Evolutionary conservation across 2,797 vertebrate species (phyloP).

Genomic region (Danio aesculapii): DNA sequence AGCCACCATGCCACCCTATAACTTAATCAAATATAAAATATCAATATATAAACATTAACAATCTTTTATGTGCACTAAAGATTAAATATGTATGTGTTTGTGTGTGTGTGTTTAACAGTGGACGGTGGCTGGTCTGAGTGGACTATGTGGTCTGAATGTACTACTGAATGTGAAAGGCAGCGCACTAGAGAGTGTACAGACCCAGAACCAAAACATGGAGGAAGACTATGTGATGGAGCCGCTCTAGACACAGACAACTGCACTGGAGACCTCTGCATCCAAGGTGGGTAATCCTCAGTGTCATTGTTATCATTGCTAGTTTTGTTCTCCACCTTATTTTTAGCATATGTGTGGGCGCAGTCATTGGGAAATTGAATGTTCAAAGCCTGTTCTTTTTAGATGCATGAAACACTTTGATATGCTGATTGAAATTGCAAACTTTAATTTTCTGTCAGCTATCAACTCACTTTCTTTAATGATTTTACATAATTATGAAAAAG

Average conservation of each 20-base stretch:
- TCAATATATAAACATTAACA: too few species aligned
- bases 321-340: conserved; percentile 56
- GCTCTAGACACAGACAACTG: conserved; percentile 90
- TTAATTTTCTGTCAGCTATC: too few species aligned
- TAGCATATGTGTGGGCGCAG: not conserved
- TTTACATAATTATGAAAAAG: too few species aligned
- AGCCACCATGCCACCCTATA: too few species aligned
- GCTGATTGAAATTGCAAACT: too few species aligned
- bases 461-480: too few species aligned
- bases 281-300: conserved; percentile 79
- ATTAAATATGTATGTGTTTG: conserved; percentile 13
- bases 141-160: conserved; percentile 91
- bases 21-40: too few species aligned
- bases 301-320: conserved; percentile 21
- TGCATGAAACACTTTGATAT: too few species aligned
- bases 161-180: conserved; percentile 85
- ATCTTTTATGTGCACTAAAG: not conserved
- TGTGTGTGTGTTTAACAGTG: conserved; percentile 53
- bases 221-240: conserved; percentile 89
- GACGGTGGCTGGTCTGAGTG: conserved; percentile 86
- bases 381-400: too few species aligned
- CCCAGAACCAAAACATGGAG: conserved; percentile 88
- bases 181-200: conserved; percentile 87
- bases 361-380: too few species aligned
- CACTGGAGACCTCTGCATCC: conserved; percentile 93